phyloP scores from a whole-genome alignment of 2,113 vertebrate species.

The Scomber scombrus region DNA sequence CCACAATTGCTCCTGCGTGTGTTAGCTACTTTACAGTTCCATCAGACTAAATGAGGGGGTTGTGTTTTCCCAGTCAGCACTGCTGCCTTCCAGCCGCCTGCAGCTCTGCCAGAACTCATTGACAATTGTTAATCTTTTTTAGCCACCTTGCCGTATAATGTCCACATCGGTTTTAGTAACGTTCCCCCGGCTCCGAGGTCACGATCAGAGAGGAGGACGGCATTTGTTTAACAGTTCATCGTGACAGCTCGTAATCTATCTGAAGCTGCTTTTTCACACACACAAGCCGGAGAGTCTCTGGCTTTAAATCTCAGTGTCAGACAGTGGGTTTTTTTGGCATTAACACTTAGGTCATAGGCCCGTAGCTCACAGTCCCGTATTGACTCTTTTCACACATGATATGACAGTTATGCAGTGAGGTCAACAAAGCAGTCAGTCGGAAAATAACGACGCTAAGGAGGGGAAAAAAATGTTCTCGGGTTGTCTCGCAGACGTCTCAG shows the following conservation, averaged over 20 bases:
- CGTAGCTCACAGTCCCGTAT: not conserved
- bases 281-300: not conserved
- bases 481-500: not conserved
- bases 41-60: conserved; percentile 61
- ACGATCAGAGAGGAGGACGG: not conserved
- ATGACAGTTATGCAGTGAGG: not conserved
- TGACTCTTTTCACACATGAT: not conserved
- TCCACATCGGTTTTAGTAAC: not conserved
- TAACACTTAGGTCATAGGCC: not conserved
- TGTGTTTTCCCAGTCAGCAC: conserved; percentile 57
- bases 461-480: not conserved
- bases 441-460: not conserved
- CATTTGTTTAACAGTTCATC: not conserved
- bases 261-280: not conserved
- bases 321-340: not conserved
- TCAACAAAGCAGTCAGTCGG: not conserved
- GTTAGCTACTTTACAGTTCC: conserved; percentile 66
- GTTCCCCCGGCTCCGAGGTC: not conserved
- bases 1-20: conserved; percentile 67
- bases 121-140: conserved; percentile 12
- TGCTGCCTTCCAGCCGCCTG: conserved; percentile 39
- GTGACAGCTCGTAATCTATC: not conserved
- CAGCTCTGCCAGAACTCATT: conserved; percentile 40
- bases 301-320: not conserved
- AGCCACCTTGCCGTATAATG: conserved; percentile 21